These are phyloP conservation scores for Ailurus styani DNA, from an alignment of 2,113 vertebrate genomes.

Conservation along the genomic window DNA sequence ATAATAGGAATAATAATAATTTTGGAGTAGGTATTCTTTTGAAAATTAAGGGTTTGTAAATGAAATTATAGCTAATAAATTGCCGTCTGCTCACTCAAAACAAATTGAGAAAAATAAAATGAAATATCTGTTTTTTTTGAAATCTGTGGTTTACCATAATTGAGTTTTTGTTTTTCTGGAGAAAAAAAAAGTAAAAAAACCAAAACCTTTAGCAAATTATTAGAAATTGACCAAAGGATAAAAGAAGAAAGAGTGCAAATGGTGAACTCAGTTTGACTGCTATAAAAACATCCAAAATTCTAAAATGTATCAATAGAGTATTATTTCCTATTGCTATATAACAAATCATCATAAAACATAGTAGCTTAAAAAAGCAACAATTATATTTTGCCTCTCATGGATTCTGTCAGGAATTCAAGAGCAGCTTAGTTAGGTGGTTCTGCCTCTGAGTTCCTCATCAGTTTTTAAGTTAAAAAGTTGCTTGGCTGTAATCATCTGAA, in stretches of 20 bases:
- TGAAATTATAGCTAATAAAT: neutral
- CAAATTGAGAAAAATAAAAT: neutral
- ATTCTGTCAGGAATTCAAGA: neutral
- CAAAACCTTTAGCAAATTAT: neutral
- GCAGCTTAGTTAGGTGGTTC: neutral
- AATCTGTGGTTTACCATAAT: neutral
- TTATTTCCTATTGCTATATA: neutral
- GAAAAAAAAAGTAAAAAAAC: neutral
- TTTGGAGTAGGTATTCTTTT: neutral
- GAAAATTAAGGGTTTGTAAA: neutral
- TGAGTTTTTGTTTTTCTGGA: neutral
- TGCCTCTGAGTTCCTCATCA: neutral
- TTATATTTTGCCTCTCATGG: neutral
- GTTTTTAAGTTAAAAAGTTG: neutral
- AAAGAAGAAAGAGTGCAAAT: neutral
- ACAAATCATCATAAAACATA: neutral
- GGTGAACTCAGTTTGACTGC: neutral
- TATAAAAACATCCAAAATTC: neutral
- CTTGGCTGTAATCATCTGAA: neutral
- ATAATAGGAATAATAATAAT: neutral
- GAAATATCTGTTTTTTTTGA: neutral
- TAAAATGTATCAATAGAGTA: neutral
- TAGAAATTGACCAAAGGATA: neutral
- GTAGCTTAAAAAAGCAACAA: neutral
- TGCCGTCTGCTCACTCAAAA: neutral